These are phyloP conservation scores for Eurystomus glaucurus DNA, from an alignment of 2,797 vertebrate species.

Conservation along the genomic window DNA sequence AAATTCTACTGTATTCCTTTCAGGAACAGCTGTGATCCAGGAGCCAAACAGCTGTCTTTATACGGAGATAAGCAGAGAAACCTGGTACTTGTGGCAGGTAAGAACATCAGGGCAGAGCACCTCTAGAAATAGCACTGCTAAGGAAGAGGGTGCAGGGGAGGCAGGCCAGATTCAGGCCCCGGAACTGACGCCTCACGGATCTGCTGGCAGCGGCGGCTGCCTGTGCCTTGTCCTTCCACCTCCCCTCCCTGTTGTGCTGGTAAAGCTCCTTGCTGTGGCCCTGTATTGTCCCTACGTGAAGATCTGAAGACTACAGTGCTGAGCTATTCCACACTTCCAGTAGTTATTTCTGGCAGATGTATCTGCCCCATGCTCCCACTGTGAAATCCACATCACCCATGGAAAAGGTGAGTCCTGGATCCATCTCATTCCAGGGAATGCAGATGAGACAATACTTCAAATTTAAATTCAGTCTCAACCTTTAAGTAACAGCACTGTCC, in stretches of 20 bases:
- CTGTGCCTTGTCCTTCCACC: background rate
- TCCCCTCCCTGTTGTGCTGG: background rate
- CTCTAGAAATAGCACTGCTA: background rate
- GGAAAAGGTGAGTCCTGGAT: background rate
- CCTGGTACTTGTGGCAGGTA: rapidly evolving
- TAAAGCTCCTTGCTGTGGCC: background rate
- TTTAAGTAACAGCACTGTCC: too few relatives aligned
- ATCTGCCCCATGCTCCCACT: background rate
- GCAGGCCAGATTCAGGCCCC: background rate
- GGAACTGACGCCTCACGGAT: background rate
- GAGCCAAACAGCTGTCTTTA: background rate
- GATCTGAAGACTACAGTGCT: background rate
- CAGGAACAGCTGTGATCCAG: background rate
- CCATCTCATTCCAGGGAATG: background rate
- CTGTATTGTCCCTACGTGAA: background rate
- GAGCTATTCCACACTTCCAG: background rate
- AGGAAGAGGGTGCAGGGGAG: background rate
- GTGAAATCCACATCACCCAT: background rate
- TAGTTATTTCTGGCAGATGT: background rate
- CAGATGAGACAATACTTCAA: background rate
- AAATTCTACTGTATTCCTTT: background rate
- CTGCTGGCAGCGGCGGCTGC: background rate
- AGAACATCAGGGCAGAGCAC: background rate
- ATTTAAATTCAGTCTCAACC: background rate
- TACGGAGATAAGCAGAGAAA: background rate